Percentiles rank a stretch among this genome's conserved stretches.
These are phyloP conservation scores for Epinephelus cyanopodus DNA, from an alignment of 2,113 vertebrate genomes.

Conservation along the genomic window DNA sequence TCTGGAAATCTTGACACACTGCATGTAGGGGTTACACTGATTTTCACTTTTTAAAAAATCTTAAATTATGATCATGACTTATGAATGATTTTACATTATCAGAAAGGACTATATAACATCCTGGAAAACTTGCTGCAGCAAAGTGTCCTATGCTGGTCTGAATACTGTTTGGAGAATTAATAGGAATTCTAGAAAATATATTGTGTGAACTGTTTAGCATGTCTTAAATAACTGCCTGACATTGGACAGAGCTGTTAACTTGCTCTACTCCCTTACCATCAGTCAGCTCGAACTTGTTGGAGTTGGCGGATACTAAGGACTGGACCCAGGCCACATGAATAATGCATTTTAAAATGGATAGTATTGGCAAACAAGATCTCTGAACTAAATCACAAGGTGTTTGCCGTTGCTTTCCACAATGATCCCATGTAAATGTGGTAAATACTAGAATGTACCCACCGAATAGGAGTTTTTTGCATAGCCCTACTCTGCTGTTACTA, in stretches of 20 bases:
- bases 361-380: not conserved
- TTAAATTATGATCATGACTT: not conserved
- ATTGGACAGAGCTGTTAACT: no score
- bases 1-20: constrained; percentile 4
- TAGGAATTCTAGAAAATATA: not conserved
- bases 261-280: no score
- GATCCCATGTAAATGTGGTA: no score
- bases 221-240: not conserved
- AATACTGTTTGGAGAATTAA: not conserved
- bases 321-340: not conserved
- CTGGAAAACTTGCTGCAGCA: not conserved
- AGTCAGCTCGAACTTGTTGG: no score
- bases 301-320: no score
- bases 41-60: not conserved
- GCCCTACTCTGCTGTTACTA: no score
- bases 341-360: not conserved
- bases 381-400: not conserved
- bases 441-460: no score
- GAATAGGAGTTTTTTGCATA: no score
- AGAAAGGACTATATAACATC: not conserved
- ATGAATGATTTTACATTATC: not conserved
- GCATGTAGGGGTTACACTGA: not conserved
- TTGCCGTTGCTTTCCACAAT: no score
- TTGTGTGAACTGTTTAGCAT: not conserved
- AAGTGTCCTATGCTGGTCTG: not conserved